Conservation (phyloP, 2,113 vertebrate genomes). For the Scomber scombrus region DNA sequence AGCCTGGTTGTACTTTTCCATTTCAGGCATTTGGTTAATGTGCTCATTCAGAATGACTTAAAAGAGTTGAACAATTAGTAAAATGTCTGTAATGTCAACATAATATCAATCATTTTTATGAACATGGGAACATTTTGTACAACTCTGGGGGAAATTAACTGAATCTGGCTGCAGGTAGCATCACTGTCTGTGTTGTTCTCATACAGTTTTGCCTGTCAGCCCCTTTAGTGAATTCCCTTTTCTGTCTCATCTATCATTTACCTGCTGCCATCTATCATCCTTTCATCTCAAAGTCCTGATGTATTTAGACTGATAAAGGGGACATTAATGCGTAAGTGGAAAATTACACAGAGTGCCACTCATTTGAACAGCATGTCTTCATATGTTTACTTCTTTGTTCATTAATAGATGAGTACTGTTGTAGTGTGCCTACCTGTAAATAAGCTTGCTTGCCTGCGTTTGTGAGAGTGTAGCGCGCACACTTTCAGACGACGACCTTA, state of each 20-base stretch:
- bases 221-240: slow-evolving; percentile 47
- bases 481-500: neutral
- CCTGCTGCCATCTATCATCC: slow-evolving; percentile 72
- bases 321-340: slow-evolving; percentile 49
- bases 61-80: slow-evolving; percentile 18
- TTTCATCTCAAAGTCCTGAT: slow-evolving; percentile 68
- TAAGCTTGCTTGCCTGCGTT: too few species aligned
- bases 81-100: slow-evolving; percentile 5
- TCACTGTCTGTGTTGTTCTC: slow-evolving; percentile 58
- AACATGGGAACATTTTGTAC: slow-evolving; percentile 48
- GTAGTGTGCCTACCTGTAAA: neutral
- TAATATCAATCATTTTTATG: slow-evolving; percentile 11
- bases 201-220: slow-evolving; percentile 66
- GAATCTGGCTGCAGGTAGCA: slow-evolving; percentile 48
- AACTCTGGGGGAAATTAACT: slow-evolving; percentile 16
- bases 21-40: slow-evolving; percentile 33
- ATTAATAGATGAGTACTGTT: slow-evolving; percentile 2
- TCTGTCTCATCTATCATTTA: slow-evolving; percentile 77
- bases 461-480: too few species aligned
- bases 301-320: slow-evolving; percentile 66
- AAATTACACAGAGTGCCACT: slow-evolving; percentile 47
- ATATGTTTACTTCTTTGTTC: slow-evolving; percentile 18
- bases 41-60: slow-evolving; percentile 36
- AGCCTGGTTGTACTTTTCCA: slow-evolving; percentile 42
- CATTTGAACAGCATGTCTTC: slow-evolving; percentile 16